Conservation (phyloP, 2,113 vertebrate species). For the Pogonocichla stellata region DNA sequence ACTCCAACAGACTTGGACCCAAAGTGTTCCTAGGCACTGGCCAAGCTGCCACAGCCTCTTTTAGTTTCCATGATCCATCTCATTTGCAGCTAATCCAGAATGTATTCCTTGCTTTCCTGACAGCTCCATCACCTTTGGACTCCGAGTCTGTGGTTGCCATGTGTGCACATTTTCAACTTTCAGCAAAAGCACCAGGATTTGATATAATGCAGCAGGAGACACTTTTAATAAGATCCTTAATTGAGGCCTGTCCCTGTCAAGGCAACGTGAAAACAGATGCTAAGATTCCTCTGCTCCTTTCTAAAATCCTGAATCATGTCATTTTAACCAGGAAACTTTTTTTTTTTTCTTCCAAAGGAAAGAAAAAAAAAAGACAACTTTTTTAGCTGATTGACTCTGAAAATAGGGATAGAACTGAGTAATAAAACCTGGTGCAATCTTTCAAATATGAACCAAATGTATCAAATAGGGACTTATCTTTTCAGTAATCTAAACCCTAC, state of each 20-base stretch:
- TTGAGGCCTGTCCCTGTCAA: not conserved
- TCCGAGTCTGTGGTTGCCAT: not conserved
- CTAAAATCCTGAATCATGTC: not conserved
- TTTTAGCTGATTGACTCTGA: not conserved
- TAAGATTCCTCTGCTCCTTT: not conserved
- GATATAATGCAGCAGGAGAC: not conserved
- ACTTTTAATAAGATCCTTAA: not conserved
- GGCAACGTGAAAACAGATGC: not conserved
- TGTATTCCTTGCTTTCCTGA: not conserved
- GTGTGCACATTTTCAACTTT: not conserved
- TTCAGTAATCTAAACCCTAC: not conserved
- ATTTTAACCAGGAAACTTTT: not conserved
- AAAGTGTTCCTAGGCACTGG: constrained; percentile 29
- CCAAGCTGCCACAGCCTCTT: constrained; percentile 26
- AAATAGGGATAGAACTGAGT: not conserved
- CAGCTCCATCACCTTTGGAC: not conserved
- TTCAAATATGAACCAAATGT: not conserved
- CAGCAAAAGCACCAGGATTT: not conserved
- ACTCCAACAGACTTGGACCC: constrained; percentile 10
- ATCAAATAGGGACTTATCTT: not conserved
- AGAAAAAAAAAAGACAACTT: not conserved
- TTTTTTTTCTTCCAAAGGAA: not conserved
- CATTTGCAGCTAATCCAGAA: constrained; percentile 14
- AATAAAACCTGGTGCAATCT: not conserved
- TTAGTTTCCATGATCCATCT: constrained; percentile 25